Conservation (phyloP, 2,888 invertebrate species). For the Dicranocentrus wangi region DNA sequence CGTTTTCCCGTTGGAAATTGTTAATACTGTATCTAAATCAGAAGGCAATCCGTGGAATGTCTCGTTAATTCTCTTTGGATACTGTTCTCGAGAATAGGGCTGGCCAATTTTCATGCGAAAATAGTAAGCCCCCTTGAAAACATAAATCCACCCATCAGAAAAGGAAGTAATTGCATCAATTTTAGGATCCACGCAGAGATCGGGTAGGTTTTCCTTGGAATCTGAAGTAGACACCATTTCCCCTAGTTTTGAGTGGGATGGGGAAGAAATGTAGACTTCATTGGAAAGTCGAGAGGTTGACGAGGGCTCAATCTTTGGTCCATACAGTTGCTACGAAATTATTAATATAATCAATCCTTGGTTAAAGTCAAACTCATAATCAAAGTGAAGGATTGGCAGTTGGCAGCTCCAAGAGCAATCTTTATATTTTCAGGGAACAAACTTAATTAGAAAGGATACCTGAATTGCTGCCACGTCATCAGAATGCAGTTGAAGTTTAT, state of each 20-base stretch:
- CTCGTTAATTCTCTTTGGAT: conserved; percentile 61
- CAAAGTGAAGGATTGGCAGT: neutral
- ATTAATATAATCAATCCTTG: neutral
- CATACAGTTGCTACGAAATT: conserved; percentile 53
- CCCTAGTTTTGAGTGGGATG: conserved; percentile 24
- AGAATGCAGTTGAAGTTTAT: conserved; percentile 86
- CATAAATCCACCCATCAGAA: conserved; percentile 64
- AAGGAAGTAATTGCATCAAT: conserved; percentile 69
- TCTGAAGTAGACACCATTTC: conserved; percentile 57
- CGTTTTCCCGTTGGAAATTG: conserved; percentile 65
- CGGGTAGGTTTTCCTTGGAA: conserved; percentile 46
- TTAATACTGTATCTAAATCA: conserved; percentile 69
- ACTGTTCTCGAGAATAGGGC: conserved; percentile 42
- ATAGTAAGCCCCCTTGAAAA: conserved; percentile 65
- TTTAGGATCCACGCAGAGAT: conserved; percentile 65
- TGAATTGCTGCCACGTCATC: conserved; percentile 91
- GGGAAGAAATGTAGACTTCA: conserved; percentile 13
- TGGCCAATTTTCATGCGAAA: conserved; percentile 60
- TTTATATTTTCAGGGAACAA: too few relatives aligned
- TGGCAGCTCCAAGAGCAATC: too few relatives aligned
- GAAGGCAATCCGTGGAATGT: conserved; percentile 63
- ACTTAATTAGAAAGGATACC: conserved; percentile 75
- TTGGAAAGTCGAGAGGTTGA: neutral
- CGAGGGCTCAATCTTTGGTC: conserved; percentile 51
- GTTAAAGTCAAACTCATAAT: neutral